Evolutionary conservation across 2,888 invertebrate species (phyloP).

Genomic region (Melinaea marsaeus): DNA sequence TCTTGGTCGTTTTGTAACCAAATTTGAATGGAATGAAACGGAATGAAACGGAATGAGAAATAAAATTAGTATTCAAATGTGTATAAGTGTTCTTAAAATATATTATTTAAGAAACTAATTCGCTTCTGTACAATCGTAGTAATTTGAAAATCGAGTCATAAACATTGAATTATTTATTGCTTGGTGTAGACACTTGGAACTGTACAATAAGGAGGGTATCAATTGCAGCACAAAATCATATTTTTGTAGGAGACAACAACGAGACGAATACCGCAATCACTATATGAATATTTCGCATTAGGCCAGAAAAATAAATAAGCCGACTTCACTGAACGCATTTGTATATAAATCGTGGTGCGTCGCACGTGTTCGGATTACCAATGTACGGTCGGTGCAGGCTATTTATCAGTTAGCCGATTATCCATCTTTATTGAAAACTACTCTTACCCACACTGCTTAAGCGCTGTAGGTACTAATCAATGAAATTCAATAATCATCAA

Average conservation of each 20-base stretch:
- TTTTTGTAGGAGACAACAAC: slow-evolving; percentile 54
- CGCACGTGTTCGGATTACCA: slow-evolving; percentile 63
- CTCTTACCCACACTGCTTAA: slow-evolving; percentile 29
- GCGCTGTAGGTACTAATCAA: no score
- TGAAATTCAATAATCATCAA: no score
- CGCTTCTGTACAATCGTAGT: no score
- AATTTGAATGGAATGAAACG: slow-evolving; percentile 45
- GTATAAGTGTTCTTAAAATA: no score
- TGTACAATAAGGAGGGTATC: not conserved
- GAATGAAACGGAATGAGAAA: slow-evolving; percentile 56
- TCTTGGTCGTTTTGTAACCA: slow-evolving; percentile 74
- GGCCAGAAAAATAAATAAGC: slow-evolving; percentile 74
- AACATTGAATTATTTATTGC: no score
- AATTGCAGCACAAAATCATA: no score
- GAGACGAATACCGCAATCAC: slow-evolving; percentile 69
- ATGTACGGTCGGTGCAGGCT: slow-evolving; percentile 48
- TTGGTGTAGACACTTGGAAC: no score
- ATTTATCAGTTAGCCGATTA: slow-evolving; percentile 65
- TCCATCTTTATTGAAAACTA: slow-evolving; percentile 68
- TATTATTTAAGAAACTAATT: no score
- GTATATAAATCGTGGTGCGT: slow-evolving; percentile 69
- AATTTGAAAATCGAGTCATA: no score
- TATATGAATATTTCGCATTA: slow-evolving; percentile 76
- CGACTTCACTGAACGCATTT: slow-evolving; percentile 68
- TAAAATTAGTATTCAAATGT: slow-evolving; percentile 67